A percentile compares a stretch with the other conserved stretches of the same genome.
phyloP scores from a whole-genome alignment of 1,140 invertebrate species.

The Drosophila elegans region DNA sequence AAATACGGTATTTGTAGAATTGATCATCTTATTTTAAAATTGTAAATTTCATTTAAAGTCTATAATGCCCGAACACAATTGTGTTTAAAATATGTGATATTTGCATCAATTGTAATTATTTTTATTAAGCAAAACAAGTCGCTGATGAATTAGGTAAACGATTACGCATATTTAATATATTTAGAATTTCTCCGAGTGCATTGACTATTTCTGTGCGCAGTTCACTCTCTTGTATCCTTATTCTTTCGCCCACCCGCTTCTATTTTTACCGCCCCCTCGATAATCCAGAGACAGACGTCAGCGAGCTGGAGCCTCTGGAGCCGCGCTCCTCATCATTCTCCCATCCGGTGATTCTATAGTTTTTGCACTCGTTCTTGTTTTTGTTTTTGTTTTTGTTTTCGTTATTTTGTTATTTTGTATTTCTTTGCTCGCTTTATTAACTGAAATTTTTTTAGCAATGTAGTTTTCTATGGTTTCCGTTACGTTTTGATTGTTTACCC shows the following conservation, averaged over 20 bases:
- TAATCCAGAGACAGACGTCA: conserved; percentile 57
- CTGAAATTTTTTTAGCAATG: background rate
- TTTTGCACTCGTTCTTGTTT: conserved; percentile 13
- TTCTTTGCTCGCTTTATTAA: background rate
- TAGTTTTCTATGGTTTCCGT: conserved; percentile 22
- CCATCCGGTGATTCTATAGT: conserved; percentile 70
- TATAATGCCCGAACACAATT: no score
- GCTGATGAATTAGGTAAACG: no score
- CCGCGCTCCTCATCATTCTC: conserved; percentile 80
- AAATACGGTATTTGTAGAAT: no score
- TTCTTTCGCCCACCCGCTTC: conserved; percentile 1
- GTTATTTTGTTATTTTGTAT: background rate
- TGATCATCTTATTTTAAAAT: no score
- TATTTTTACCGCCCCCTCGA: conserved; percentile 5
- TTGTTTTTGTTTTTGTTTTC: background rate
- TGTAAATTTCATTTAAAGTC: no score
- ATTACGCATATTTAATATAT: no score
- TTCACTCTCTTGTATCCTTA: background rate
- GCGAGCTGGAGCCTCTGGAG: conserved; percentile 63
- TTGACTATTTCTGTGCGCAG: background rate
- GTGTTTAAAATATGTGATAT: no score
- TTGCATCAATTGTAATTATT: no score
- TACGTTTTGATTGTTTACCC: conserved; percentile 48
- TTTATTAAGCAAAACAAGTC: no score
- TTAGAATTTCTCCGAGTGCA: background rate